Evolutionary conservation across 2,888 invertebrate genomes (phyloP), one percentile per base, ranked within the genome.

Genomic region (Alviniconcha strummeri): DNA sequence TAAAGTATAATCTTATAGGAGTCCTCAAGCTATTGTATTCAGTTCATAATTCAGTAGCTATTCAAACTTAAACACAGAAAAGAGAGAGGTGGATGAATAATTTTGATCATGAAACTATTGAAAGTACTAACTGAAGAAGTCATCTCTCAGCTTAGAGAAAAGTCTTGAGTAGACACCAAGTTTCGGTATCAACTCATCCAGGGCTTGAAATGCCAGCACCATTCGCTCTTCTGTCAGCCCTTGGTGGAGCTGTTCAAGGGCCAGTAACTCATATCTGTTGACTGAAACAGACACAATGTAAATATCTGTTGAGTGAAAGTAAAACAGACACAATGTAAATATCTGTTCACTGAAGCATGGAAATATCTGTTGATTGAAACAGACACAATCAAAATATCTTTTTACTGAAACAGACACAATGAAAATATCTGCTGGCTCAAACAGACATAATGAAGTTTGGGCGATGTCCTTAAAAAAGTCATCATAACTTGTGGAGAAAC

Each of bases 111-210:
- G 36, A 36, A 36, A 36, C 1, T 36, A 36, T 85, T 36, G 36
- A 36, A 36, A 36, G 36, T 36, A 36, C 86, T 86, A 89, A 92
- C 92, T 91, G 89, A 89, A 90, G 8, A 93, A 86, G 84, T 92
- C 92, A 84, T 92, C 89, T 36, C 91, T 86, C 11, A 93, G 87
- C 77, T 89, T 89, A 75, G 85, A 87, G 76, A 92, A 89, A 55
- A 92, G 89, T 52, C 89, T 87, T 11, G 89, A 88, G 86, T 90
- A 93, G 15, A 92, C 90, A 8, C 92, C 92, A 69, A 93, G 88
- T 81, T 91, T 88, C 19, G 92, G 92, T 11, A 92, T 85, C 8
- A 93, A 84, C 69, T 91, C 90, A 86, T 93, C 92, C 57, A 92
- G 84, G 0, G 91, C 91, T 83, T 91, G 88, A 84, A 93, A 93